A percentile compares a stretch with the other conserved stretches of the same genome.
Evolutionary conservation across 1,140 invertebrate genomes (phyloP).

Genomic region (Drosophila kepulauana): DNA sequence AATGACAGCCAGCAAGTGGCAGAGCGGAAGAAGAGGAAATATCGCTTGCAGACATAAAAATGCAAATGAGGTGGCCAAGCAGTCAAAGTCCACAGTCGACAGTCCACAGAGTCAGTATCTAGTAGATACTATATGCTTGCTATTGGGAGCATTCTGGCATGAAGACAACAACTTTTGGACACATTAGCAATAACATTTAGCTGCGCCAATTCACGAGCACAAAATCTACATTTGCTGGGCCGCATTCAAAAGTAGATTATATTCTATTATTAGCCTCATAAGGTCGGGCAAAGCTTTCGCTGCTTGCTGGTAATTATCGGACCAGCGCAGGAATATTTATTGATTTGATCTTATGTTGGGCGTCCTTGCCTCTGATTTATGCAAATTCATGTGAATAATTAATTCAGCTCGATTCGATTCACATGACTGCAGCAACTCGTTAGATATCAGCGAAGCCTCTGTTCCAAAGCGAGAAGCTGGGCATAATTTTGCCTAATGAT

Average conservation of each 20-base stretch:
- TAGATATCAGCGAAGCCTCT: background rate
- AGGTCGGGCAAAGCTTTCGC: conserved; percentile 4
- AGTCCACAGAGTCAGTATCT: background rate
- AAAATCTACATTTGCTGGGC: conserved; percentile 22
- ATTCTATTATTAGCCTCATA: conserved; percentile 48
- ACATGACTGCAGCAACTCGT: background rate
- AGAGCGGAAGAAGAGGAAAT: conserved; percentile 21
- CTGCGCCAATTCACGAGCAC: conserved; percentile 12
- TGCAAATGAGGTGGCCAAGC: conserved; percentile 65
- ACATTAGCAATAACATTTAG: conserved; percentile 28
- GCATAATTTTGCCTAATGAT: conserved; percentile 31
- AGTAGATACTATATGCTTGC: background rate
- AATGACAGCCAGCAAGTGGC: background rate
- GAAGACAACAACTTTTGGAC: conserved; percentile 1
- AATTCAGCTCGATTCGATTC: conserved; percentile 25
- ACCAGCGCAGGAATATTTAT: background rate
- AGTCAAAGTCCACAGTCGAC: conserved; percentile 16
- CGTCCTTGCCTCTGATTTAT: conserved; percentile 65
- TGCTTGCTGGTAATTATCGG: conserved; percentile 28
- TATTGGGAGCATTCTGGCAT: background rate
- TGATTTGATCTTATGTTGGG: conserved; percentile 22
- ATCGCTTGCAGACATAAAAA: conserved; percentile 71
- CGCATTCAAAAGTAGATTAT: conserved; percentile 46
- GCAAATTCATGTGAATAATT: conserved; percentile 60
- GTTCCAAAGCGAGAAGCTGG: background rate